phyloP scores from a whole-genome alignment of 2,113 vertebrate genomes.

The Pseudopipra pipra region DNA sequence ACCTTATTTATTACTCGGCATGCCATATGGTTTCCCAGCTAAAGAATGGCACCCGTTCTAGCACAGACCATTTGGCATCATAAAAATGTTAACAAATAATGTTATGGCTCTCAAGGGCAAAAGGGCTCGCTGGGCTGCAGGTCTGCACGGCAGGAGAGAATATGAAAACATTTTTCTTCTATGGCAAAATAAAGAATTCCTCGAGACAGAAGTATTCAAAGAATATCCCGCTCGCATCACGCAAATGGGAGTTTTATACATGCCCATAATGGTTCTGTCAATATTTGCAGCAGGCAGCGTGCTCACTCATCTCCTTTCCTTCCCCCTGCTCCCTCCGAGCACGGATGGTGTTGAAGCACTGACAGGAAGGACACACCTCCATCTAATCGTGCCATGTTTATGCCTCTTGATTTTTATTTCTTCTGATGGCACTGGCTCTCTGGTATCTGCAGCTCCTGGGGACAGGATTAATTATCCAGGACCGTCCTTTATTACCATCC shows the following conservation, averaged over 20 bases:
- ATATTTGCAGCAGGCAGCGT: constrained; percentile 64
- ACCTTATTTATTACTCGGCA: constrained; percentile 85
- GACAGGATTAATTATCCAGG: not conserved
- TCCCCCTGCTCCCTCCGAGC: not conserved
- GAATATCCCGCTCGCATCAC: constrained; percentile 55
- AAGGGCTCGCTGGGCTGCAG: constrained; percentile 75
- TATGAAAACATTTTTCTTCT: constrained; percentile 82
- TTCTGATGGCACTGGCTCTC: not conserved
- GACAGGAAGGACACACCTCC: not conserved
- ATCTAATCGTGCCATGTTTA: fast-evolving
- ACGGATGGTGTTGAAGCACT: not conserved
- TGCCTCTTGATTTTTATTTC: not conserved
- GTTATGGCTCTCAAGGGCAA: constrained; percentile 83
- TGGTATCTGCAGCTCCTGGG: not conserved
- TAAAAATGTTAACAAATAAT: constrained; percentile 89
- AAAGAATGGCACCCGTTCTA: constrained; percentile 82
- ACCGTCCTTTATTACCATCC: fast-evolving
- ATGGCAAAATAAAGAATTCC: constrained; percentile 76
- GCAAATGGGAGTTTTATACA: constrained; percentile 69
- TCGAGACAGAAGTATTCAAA: constrained; percentile 73
- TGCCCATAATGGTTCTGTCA: constrained; percentile 68
- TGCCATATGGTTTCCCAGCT: constrained; percentile 87
- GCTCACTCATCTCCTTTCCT: constrained; percentile 39
- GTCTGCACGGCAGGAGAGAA: constrained; percentile 75
- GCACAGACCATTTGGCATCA: constrained; percentile 86